phyloP scores from a whole-genome alignment of 2,113 vertebrate species.

The Larimichthys polyactis region DNA sequence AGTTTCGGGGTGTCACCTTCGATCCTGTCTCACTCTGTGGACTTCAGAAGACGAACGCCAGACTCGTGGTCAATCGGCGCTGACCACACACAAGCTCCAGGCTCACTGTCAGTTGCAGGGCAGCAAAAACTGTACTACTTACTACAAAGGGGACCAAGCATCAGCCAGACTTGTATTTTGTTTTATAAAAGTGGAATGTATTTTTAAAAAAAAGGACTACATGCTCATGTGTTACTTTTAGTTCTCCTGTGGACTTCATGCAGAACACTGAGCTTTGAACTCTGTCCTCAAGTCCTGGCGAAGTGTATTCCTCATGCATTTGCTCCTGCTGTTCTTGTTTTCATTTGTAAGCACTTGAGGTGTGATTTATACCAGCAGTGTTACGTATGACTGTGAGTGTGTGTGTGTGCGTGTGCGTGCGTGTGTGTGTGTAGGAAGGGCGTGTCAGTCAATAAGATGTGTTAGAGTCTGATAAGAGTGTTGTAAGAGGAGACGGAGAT shows the following conservation, averaged over 20 bases:
- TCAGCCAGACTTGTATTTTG: constrained; percentile 7
- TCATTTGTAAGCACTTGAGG: constrained; percentile 69
- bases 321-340: constrained; percentile 43
- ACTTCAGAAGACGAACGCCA: constrained; percentile 24
- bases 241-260: constrained; percentile 45
- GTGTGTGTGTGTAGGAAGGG: constrained; percentile 41
- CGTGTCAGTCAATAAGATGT: constrained; percentile 63
- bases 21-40: constrained; percentile 42
- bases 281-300: constrained; percentile 18
- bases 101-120: constrained; percentile 26
- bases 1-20: constrained; percentile 42
- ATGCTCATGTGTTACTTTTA: constrained; percentile 21
- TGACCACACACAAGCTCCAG: constrained; percentile 26
- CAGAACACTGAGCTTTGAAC: constrained; percentile 42
- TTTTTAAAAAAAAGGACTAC: constrained; percentile 18
- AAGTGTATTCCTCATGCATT: constrained; percentile 44
- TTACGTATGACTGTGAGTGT: constrained; percentile 10
- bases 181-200: constrained; percentile 48
- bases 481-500: constrained; percentile 52
- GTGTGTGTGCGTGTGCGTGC: constrained; percentile 1
- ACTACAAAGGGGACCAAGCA: constrained; percentile 45
- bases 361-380: constrained; percentile 38
- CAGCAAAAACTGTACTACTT: constrained; percentile 45
- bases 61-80: constrained; percentile 42
- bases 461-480: constrained; percentile 79